Percentiles rank a stretch among this genome's conserved stretches.
phyloP scores from a whole-genome alignment of 2,888 invertebrate species.

The Petrolisthes manimaculis region DNA sequence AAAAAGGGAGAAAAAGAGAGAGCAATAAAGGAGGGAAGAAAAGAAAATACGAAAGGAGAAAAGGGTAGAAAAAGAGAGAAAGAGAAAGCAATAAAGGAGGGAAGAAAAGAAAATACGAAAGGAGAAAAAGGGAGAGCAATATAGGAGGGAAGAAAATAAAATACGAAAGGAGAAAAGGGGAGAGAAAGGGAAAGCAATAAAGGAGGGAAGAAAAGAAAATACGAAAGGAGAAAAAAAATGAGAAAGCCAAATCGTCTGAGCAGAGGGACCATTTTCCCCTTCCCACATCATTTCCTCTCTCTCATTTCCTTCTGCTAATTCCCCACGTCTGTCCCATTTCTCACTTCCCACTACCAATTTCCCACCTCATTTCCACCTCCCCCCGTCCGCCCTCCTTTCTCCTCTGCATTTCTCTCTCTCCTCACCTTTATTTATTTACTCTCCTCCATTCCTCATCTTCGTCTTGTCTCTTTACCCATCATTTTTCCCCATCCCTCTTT shows the following conservation, averaged over 20 bases:
- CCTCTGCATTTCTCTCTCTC: no score
- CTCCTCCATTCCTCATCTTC: no score
- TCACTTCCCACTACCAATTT: no score
- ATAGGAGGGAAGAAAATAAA: background rate
- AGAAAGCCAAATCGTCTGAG: background rate
- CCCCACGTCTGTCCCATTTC: no score
- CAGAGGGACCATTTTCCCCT: background rate
- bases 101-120: background rate
- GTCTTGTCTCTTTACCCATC: no score
- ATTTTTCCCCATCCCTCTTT: no score
- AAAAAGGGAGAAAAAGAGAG: background rate
- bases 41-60: background rate
- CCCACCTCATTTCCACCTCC: no score
- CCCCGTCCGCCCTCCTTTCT: no score
- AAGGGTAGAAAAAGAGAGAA: background rate
- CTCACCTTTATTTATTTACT: no score
- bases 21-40: background rate
- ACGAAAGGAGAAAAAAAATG: background rate
- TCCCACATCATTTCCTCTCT: background rate
- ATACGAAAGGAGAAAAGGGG: background rate
- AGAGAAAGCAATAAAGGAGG: background rate
- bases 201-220: background rate
- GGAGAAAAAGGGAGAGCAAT: constrained; percentile 3
- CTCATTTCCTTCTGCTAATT: background rate
- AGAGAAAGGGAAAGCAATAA: constrained; percentile 8